Conservation (phyloP, 2,888 invertebrate species). For the Microchrysa polita region DNA sequence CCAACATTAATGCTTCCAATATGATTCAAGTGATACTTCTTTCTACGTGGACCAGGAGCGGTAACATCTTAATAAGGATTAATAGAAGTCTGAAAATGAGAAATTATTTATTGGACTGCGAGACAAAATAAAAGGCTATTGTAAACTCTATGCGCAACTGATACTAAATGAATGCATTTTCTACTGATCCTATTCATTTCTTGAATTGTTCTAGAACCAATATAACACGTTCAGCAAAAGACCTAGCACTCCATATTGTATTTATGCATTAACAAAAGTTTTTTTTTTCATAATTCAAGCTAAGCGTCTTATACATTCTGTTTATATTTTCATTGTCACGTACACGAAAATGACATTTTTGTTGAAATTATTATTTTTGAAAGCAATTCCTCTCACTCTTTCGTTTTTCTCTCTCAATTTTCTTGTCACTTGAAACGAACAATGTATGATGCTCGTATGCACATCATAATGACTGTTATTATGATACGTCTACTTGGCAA, state of each 20-base stretch:
- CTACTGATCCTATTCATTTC: no score
- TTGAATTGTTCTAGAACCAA: no score
- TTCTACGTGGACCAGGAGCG: neutral
- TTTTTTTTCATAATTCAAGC: neutral
- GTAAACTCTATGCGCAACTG: no score
- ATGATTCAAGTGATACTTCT: neutral
- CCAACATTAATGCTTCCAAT: neutral
- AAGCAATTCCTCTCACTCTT: conserved; percentile 17
- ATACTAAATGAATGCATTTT: no score
- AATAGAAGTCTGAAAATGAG: no score
- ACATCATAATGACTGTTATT: conserved; percentile 39
- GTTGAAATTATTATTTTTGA: conserved; percentile 29
- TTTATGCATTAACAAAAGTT: no score
- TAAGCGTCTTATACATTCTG: neutral
- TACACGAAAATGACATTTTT: conserved; percentile 31
- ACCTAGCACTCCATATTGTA: no score
- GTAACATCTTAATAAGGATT: conserved; percentile 16
- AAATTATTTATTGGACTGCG: conserved; percentile 9
- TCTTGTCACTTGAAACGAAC: conserved; percentile 29
- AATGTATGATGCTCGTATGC: conserved; percentile 24
- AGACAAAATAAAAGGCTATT: no score
- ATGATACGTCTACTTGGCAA: conserved; percentile 41
- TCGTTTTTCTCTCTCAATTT: conserved; percentile 34
- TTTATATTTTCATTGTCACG: conserved; percentile 40
- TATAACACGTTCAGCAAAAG: no score